Evolutionary conservation across 35 echinoderm and acorn worm species (phyloP).

Genomic region (Ptychodera flava): DNA sequence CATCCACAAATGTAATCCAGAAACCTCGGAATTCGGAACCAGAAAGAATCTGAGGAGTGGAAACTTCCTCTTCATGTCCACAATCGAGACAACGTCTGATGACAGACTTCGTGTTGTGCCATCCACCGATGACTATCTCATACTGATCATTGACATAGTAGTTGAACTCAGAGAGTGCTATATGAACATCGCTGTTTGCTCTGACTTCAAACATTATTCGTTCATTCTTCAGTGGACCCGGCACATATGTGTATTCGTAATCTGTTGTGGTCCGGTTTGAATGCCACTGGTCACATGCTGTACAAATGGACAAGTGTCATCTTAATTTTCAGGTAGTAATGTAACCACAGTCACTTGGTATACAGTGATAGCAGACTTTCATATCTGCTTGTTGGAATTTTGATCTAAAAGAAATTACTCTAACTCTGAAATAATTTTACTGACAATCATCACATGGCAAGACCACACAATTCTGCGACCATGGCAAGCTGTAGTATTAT

Average conservation of each 20-base stretch:
- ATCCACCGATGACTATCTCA: constrained; percentile 48
- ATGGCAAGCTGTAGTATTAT: too few species aligned
- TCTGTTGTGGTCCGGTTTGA: neutral
- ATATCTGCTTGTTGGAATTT: too few species aligned
- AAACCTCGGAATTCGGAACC: constrained; percentile 2
- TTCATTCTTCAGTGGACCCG: neutral
- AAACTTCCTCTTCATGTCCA: constrained; percentile 18
- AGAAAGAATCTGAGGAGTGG: constrained; percentile 8
- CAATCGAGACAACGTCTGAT: constrained; percentile 33
- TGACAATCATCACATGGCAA: too few species aligned
- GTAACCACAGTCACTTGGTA: too few species aligned
- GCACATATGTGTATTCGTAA: neutral
- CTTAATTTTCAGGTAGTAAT: too few species aligned
- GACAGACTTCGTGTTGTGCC: constrained; percentile 28
- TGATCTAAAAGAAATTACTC: too few species aligned
- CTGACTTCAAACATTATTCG: constrained; percentile 22
- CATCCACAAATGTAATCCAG: constrained; percentile 26
- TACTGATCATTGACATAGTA: constrained; percentile 20
- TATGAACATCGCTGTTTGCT: constrained; percentile 36
- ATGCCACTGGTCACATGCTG: neutral
- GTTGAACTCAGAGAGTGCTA: constrained; percentile 1
- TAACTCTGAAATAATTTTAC: too few species aligned
- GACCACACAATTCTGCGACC: too few species aligned
- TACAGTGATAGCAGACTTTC: too few species aligned
- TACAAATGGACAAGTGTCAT: too few species aligned